Conservation (phyloP, 2,113 vertebrate genomes). For the Zeus faber region DNA sequence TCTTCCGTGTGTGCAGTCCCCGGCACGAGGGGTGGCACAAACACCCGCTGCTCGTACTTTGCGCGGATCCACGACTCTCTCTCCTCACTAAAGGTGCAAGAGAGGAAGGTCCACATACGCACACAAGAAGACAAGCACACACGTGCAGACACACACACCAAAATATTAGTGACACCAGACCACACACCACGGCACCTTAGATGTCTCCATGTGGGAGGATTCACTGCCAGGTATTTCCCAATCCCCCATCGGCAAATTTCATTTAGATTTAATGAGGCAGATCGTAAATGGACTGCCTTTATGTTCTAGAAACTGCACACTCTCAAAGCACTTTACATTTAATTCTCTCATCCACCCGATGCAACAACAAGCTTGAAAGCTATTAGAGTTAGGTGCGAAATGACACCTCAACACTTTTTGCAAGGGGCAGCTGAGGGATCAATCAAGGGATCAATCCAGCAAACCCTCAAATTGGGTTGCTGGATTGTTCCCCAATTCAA, state of each 20-base stretch:
- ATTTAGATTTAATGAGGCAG: not conserved
- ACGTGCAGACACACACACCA: not conserved
- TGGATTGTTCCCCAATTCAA: too few relatives aligned
- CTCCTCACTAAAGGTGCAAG: constrained; percentile 79
- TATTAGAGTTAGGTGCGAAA: too few relatives aligned
- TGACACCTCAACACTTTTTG: too few relatives aligned
- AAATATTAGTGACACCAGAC: not conserved
- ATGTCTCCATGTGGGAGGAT: not conserved
- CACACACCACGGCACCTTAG: not conserved
- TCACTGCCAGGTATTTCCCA: too few relatives aligned
- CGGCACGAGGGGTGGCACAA: constrained; percentile 79
- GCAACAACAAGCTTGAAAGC: too few relatives aligned
- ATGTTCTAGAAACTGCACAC: not conserved
- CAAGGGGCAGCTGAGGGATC: too few relatives aligned
- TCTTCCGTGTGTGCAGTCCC: constrained; percentile 56
- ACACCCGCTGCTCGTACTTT: constrained; percentile 90
- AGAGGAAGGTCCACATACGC: not conserved
- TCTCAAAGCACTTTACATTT: not conserved
- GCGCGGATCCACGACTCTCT: constrained; percentile 93
- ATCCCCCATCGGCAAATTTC: not conserved
- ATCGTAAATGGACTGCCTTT: too few relatives aligned
- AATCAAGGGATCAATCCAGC: too few relatives aligned
- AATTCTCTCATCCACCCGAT: too few relatives aligned
- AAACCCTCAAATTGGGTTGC: too few relatives aligned
- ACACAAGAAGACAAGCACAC: not conserved